Base-by-base conservation (phyloP, 2,113 vertebrate genomes). In the Sapayoa aenigma region DNA sequence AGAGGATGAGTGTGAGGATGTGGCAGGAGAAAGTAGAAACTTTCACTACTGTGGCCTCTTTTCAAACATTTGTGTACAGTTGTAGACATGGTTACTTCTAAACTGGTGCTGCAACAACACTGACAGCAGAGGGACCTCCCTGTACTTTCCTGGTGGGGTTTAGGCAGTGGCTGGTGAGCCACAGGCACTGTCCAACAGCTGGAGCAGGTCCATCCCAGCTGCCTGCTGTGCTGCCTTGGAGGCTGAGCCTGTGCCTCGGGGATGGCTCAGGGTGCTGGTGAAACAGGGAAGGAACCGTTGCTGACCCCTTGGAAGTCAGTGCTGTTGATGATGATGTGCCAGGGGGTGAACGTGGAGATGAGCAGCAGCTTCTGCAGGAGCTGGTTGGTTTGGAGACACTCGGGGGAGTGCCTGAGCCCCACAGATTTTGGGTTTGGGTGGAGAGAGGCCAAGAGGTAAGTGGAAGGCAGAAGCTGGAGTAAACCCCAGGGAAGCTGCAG, bases 101-200 rank as follows among this genome's bases (percentile, higher is more conserved):
- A 15, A 46, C 20, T 30, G 16, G 25, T 67, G 24, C 25, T 85
- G 25, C 56, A 76, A 14, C 9, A 50, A 8, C 28, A 15, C 18
- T 33, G 20, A 47, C 39, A 30, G 11, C 30, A 55, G 17, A 35
- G 25, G 17, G 39, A 27, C 7, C 11, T 66, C 33, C 33, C 14
- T 25, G 19, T 46, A 4, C 37, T 80, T 79, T 33, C 16, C 6
- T 21, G 12, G 27, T 13, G 49, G 59, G 23, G 18, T 69, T 53
- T 31, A 8, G 30, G 30, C 59, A 56, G 33, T 30, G 59, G 21
- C 59, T 67, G 37, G 23, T 9, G 72, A 76, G 14, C 58, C 6
- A 2, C 2, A 8, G 39, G 53, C 33, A 2, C 33, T 18, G 23
- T 10, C 31, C 30, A 44, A 0, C n/a, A 30, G 52, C 35, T 23